A percentile compares a stretch with the other conserved stretches of the same genome.
Conservation (phyloP, 2,113 vertebrate genomes). For the Ictidomys tridecemlineatus region DNA sequence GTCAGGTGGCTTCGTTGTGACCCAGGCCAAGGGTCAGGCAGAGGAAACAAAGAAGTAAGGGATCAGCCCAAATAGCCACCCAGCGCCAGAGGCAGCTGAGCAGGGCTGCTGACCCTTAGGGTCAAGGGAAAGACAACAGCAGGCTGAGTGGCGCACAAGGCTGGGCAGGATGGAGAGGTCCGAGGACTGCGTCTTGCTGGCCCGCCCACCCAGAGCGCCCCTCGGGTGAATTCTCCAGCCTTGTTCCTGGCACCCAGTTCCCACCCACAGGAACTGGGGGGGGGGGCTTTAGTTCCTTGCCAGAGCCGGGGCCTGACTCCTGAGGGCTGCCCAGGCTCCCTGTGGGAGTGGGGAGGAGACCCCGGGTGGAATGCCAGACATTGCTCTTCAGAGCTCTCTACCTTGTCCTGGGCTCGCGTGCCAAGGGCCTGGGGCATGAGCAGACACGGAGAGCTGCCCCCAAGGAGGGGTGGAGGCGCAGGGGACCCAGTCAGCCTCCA, state of each 20-base stretch:
- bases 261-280: background rate
- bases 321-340: background rate
- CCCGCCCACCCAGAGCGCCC: background rate
- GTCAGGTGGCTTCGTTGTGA: background rate
- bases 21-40: background rate
- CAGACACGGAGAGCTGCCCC: background rate
- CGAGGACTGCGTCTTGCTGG: accelerated
- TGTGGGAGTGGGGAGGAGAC: background rate
- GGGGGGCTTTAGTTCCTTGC: background rate
- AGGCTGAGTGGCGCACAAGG: background rate
- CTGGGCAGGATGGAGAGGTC: background rate
- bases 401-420: background rate
- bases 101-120: background rate
- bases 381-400: background rate
- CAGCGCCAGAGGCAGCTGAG: background rate
- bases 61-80: background rate
- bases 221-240: background rate
- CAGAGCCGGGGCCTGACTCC: background rate
- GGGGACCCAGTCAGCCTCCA: too few species aligned
- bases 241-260: background rate
- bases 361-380: background rate
- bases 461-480: background rate
- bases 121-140: slow-evolving; percentile 45
- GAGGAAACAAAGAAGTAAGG: slow-evolving; percentile 6
- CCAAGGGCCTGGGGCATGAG: background rate